phyloP scores from a whole-genome alignment of 2,888 invertebrate genomes.

The Miltochrista miniata region DNA sequence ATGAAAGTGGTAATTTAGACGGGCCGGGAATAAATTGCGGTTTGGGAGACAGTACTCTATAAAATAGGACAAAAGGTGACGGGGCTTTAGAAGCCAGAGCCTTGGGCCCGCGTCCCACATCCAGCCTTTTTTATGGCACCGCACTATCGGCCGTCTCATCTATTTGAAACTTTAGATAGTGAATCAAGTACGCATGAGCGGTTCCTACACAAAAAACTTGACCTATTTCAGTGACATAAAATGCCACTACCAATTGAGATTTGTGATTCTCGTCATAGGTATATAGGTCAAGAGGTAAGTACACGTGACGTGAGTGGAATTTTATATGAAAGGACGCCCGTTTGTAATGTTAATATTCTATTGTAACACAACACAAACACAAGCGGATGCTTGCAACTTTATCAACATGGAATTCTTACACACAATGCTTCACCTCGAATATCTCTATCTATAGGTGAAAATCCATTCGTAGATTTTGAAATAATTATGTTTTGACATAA shows the following conservation, averaged over 20 bases:
- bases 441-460: too few relatives aligned
- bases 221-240: slow-evolving; percentile 59
- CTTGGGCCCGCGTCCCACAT: slow-evolving; percentile 63
- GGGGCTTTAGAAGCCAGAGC: slow-evolving; percentile 50
- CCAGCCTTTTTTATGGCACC: slow-evolving; percentile 75
- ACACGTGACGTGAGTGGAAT: slow-evolving; percentile 29
- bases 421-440: too few relatives aligned
- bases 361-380: not conserved
- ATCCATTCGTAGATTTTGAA: too few relatives aligned
- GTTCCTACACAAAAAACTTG: slow-evolving; percentile 64
- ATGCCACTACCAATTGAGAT: slow-evolving; percentile 54
- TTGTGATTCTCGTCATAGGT: slow-evolving; percentile 34
- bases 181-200: slow-evolving; percentile 71
- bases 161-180: slow-evolving; percentile 72
- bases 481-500: too few relatives aligned
- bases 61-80: slow-evolving; percentile 72
- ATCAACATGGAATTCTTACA: not conserved
- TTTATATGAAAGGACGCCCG: slow-evolving; percentile 20
- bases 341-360: slow-evolving; percentile 14
- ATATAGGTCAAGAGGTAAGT: slow-evolving; percentile 33
- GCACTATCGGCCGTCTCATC: slow-evolving; percentile 75
- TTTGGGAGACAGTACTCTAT: slow-evolving; percentile 68
- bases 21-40: slow-evolving; percentile 67
- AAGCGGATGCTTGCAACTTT: too few relatives aligned
- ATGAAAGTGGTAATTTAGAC: slow-evolving; percentile 49